Conservation (phyloP, 2,113 vertebrate genomes). For the Syrrhaptes paradoxus region DNA sequence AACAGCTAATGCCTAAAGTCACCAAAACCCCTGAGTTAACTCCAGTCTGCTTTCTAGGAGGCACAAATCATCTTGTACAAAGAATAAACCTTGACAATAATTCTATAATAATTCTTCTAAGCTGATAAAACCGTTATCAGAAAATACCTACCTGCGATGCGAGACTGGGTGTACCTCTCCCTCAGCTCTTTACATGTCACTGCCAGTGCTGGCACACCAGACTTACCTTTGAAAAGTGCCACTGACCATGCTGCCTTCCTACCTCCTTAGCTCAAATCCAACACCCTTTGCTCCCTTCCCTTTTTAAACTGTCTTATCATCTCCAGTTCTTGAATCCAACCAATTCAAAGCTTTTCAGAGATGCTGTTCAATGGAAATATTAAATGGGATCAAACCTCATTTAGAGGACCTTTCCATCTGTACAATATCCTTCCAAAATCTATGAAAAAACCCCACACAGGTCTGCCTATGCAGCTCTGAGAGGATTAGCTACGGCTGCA, state of each 20-base stretch:
- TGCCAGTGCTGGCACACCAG: background rate
- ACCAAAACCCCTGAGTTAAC: background rate
- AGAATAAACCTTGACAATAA: background rate
- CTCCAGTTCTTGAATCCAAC: background rate
- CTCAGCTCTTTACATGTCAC: background rate
- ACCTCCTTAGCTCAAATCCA: background rate
- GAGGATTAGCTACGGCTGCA: background rate
- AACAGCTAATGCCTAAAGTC: background rate
- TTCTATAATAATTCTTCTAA: background rate
- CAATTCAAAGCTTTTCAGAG: background rate
- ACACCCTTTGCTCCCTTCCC: background rate
- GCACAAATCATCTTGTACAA: background rate
- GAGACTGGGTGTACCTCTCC: background rate
- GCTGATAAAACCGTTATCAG: background rate
- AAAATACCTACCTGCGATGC: background rate
- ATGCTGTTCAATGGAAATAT: background rate
- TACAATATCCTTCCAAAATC: background rate
- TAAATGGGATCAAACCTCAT: background rate
- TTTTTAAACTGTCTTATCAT: background rate
- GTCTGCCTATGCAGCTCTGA: background rate
- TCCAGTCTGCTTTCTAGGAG: background rate
- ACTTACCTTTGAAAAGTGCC: background rate
- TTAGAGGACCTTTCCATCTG: background rate
- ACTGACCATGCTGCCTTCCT: background rate
- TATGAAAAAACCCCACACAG: background rate